A percentile compares a stretch with the other conserved stretches of the same genome.
Conservation (phyloP, 1,140 invertebrate genomes). For the Eriosoma lanigerum region DNA sequence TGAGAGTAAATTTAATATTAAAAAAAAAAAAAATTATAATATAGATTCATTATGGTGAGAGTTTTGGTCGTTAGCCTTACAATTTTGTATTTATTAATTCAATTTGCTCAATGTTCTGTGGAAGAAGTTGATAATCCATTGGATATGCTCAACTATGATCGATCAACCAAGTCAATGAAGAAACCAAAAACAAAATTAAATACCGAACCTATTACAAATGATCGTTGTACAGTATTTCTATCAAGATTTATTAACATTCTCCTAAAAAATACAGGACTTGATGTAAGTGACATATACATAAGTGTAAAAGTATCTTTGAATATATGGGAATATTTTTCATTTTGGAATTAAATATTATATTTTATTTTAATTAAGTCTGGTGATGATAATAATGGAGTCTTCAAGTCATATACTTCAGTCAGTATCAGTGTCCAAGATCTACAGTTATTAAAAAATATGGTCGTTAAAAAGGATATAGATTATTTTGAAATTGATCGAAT, state of each 20-base stretch:
- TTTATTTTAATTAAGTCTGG: not conserved
- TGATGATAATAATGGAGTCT: not conserved
- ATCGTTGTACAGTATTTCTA: constrained; percentile 23
- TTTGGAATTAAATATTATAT: no score
- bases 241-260: constrained; percentile 27
- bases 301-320: no score
- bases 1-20: no score
- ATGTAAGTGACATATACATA: not conserved
- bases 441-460: not conserved
- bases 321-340: no score
- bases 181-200: not conserved
- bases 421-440: constrained; percentile 20
- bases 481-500: constrained; percentile 36
- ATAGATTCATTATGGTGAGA: constrained; percentile 8
- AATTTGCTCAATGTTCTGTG: not conserved
- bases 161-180: constrained; percentile 14
- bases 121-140: not conserved
- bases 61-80: not conserved
- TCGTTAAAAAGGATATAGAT: not conserved
- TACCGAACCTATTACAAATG: not conserved
- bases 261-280: constrained; percentile 5
- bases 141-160: constrained; percentile 39
- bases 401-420: not conserved
- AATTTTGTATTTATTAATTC: not conserved
- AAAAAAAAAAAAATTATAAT: no score